Conservation (phyloP, 2,113 vertebrate species). For the Lepisosteus oculatus region DNA sequence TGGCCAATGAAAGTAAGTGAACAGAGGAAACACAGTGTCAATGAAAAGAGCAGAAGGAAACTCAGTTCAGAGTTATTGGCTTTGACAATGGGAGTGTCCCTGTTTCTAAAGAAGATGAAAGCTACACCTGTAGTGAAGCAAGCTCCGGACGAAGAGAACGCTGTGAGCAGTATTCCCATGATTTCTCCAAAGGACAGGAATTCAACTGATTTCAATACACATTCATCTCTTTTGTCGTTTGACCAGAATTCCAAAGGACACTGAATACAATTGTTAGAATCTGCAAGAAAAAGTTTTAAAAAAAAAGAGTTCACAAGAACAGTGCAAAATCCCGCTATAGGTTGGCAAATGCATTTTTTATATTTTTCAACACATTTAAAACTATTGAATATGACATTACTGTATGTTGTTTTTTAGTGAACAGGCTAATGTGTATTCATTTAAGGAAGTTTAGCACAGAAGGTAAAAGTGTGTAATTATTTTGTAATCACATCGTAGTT, state of each 20-base stretch:
- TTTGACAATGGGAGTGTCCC: slow-evolving; percentile 54
- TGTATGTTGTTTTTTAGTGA: no score
- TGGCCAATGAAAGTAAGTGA: slow-evolving; percentile 60
- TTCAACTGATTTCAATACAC: slow-evolving; percentile 52
- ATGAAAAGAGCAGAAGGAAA: slow-evolving; percentile 61
- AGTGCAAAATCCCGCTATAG: not conserved
- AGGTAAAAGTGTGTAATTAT: not conserved
- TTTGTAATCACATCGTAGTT: not conserved
- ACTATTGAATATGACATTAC: no score
- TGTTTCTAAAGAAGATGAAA: slow-evolving; percentile 47
- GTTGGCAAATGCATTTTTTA: not conserved
- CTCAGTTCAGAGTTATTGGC: slow-evolving; percentile 67
- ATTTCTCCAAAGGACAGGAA: slow-evolving; percentile 54
- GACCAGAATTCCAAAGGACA: slow-evolving; percentile 63
- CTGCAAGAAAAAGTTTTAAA: slow-evolving; percentile 55
- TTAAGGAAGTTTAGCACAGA: not conserved
- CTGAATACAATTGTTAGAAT: slow-evolving; percentile 61
- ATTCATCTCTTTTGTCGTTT: slow-evolving; percentile 52
- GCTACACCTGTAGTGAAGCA: slow-evolving; percentile 42
- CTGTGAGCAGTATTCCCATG: slow-evolving; percentile 53
- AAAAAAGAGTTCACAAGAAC: slow-evolving; percentile 7
- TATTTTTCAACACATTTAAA: no score
- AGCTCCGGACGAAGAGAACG: slow-evolving; percentile 54
- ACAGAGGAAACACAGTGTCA: slow-evolving; percentile 60
- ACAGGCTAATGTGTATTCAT: no score